phyloP scores from a whole-genome alignment of 2,113 vertebrate species.

The Octodon degus region DNA sequence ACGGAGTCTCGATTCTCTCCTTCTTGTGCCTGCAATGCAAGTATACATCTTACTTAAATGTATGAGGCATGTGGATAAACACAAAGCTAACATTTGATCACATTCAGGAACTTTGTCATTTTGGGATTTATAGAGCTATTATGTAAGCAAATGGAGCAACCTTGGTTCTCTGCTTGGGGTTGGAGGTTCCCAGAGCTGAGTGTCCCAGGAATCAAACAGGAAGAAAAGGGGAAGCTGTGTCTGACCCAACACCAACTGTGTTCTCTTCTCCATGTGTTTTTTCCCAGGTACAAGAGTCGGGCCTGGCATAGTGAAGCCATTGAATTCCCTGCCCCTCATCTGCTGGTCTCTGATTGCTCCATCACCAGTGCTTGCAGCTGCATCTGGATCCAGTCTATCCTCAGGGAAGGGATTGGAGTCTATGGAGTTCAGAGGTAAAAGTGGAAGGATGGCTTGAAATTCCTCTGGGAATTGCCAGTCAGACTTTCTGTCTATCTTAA shows the following conservation, averaged over 20 bases:
- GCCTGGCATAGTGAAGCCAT: background rate
- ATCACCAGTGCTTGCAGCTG: no score
- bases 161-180: no score
- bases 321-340: background rate
- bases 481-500: background rate
- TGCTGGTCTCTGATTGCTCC: background rate
- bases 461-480: background rate
- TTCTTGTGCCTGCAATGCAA: background rate
- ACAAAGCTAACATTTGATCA: background rate
- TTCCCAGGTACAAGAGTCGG: background rate
- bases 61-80: background rate
- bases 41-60: background rate
- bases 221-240: no score
- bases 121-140: background rate
- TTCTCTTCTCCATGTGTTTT: no score
- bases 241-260: no score
- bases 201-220: no score
- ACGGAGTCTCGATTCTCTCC: background rate
- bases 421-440: accelerated
- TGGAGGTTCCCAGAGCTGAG: no score
- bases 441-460: accelerated
- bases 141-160: no score
- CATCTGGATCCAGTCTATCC: background rate
- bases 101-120: background rate
- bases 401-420: background rate